Conservation (phyloP, 2,888 invertebrate genomes). For the Chrysomela aeneicollis region DNA sequence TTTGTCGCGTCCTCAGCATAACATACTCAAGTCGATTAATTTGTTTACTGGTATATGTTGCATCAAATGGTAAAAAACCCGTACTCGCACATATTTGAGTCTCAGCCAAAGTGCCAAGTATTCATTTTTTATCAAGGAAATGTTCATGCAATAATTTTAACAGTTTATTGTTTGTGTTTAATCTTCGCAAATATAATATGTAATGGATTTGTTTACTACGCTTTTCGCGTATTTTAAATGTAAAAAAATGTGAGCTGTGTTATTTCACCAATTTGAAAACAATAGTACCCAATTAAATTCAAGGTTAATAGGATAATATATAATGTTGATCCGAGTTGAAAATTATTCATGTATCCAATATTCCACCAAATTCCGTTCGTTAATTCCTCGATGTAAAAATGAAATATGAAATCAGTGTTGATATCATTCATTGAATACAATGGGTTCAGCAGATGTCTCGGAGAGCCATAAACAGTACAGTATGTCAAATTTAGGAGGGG, state of each 20-base stretch:
- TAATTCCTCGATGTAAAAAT: too few relatives aligned
- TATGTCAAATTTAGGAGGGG: too few relatives aligned
- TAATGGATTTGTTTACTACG: slow-evolving; percentile 5
- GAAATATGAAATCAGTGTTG: too few relatives aligned
- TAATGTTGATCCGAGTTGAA: neutral
- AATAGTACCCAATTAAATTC: slow-evolving; percentile 17
- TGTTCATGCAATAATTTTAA: neutral
- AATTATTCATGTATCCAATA: neutral
- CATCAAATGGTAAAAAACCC: neutral
- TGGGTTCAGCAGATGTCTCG: too few relatives aligned
- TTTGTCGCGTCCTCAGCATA: neutral
- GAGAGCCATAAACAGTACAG: too few relatives aligned
- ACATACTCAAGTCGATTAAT: neutral
- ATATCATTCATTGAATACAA: too few relatives aligned
- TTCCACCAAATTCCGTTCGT: too few relatives aligned
- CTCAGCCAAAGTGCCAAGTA: slow-evolving; percentile 14
- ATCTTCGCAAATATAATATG: neutral
- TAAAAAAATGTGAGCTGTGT: neutral
- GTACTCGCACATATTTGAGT: neutral
- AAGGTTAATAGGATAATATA: slow-evolving; percentile 2
- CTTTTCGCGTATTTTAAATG: neutral
- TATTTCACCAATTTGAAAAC: slow-evolving; percentile 4
- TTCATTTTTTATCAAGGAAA: slow-evolving; percentile 6
- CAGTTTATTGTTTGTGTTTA: neutral
- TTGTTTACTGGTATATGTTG: slow-evolving; percentile 8